phyloP scores from a whole-genome alignment of 2,888 invertebrate genomes.

The Agrochola lota region DNA sequence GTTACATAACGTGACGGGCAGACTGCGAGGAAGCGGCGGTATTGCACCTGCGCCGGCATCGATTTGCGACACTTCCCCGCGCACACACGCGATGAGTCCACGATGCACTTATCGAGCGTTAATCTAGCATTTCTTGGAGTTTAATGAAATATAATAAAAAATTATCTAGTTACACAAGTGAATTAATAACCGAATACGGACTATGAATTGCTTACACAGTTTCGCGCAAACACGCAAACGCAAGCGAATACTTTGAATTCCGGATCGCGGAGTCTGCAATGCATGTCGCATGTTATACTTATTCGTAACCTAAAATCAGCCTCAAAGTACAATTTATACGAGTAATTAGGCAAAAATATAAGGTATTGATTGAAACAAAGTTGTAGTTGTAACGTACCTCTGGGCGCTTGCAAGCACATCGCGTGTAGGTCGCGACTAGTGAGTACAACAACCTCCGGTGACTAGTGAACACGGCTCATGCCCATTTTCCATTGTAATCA shows the following conservation, averaged over 20 bases:
- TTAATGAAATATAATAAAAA: constrained; percentile 48
- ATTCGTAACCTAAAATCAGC: background rate
- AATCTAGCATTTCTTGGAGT: constrained; percentile 50
- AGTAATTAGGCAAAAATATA: constrained; percentile 8
- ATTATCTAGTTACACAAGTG: constrained; percentile 44
- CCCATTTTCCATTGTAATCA: constrained; percentile 64
- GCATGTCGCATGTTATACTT: background rate
- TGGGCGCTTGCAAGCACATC: background rate
- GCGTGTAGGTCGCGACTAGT: constrained; percentile 38
- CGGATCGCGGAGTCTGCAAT: constrained; percentile 12
- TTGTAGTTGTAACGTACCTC: background rate
- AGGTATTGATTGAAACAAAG: constrained; percentile 21
- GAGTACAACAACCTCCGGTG: constrained; percentile 58
- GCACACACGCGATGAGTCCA: constrained; percentile 43
- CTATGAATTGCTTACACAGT: constrained; percentile 28
- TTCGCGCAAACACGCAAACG: constrained; percentile 28
- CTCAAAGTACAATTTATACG: background rate
- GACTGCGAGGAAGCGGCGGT: constrained; percentile 39
- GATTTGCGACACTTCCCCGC: constrained; percentile 55
- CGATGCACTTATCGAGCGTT: constrained; percentile 44
- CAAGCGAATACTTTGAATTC: constrained; percentile 23
- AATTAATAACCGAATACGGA: constrained; percentile 18
- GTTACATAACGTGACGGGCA: constrained; percentile 33
- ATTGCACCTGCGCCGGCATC: constrained; percentile 29
- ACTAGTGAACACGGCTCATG: constrained; percentile 45